A percentile compares a stretch with the other conserved stretches of the same genome.
phyloP scores from a whole-genome alignment of 2,113 vertebrate genomes.

The Takifugu bimaculatus region DNA sequence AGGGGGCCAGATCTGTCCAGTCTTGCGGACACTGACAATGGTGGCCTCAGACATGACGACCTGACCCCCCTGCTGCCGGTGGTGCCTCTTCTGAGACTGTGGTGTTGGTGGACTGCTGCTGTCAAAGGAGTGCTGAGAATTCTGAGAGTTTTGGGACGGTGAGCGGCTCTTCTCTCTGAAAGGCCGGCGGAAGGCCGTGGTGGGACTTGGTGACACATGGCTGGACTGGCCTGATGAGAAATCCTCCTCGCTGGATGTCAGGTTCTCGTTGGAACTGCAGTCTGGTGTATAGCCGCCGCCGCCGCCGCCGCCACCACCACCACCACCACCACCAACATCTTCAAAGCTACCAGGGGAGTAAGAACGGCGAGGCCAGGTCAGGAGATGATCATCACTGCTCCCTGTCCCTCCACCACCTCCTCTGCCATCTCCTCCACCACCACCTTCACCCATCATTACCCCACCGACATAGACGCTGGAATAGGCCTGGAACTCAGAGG shows the following conservation, averaged over 20 bases:
- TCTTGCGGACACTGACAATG: slow-evolving; percentile 90
- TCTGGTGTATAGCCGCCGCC: slow-evolving; percentile 93
- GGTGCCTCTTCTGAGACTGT: slow-evolving; percentile 89
- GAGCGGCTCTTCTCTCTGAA: slow-evolving; percentile 92
- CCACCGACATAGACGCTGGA: slow-evolving; percentile 87
- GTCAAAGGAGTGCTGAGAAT: slow-evolving; percentile 95
- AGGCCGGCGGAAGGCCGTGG: slow-evolving; percentile 82
- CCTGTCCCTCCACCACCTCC: slow-evolving; percentile 64
- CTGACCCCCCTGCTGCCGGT: slow-evolving; percentile 80
- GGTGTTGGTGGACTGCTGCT: slow-evolving; percentile 96
- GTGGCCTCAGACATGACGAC: slow-evolving; percentile 88
- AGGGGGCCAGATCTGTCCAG: slow-evolving; percentile 93
- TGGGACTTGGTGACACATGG: slow-evolving; percentile 92
- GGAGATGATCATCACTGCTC: slow-evolving; percentile 81
- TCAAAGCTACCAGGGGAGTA: slow-evolving; percentile 93
- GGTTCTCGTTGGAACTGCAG: slow-evolving; percentile 98
- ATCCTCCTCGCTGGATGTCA: slow-evolving; percentile 98
- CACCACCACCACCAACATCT: slow-evolving; percentile 86
- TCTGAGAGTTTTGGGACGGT: slow-evolving; percentile 93
- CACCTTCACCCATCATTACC: slow-evolving; percentile 76
- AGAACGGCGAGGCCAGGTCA: slow-evolving; percentile 93
- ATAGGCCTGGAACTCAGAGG: slow-evolving; percentile 86
- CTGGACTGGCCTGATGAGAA: slow-evolving; percentile 96
- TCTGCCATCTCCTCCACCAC: slow-evolving; percentile 59
- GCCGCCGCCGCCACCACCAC: slow-evolving; percentile 82